phyloP scores from a whole-genome alignment of 2,888 invertebrate species.

The Seira sanloemensis region DNA sequence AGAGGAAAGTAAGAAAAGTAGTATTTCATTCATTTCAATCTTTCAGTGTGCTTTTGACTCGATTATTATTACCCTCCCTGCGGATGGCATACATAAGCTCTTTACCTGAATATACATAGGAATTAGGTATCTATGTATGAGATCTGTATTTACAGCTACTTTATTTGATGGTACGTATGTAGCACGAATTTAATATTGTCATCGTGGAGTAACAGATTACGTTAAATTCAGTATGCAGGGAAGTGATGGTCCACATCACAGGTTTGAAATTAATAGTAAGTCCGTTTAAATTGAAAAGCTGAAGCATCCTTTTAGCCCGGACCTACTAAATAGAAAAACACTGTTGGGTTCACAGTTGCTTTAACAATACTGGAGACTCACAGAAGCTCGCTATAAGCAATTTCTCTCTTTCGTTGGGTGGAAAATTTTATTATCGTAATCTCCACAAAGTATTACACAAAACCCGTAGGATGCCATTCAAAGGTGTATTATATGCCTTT shows the following conservation, averaged over 20 bases:
- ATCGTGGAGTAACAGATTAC: slow-evolving; percentile 7
- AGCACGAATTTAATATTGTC: slow-evolving; percentile 9
- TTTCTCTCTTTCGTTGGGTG: background rate
- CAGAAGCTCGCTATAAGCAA: too few relatives aligned
- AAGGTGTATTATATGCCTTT: background rate
- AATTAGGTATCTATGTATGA: background rate
- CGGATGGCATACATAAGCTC: background rate
- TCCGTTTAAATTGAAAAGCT: too few relatives aligned
- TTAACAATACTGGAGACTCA: too few relatives aligned
- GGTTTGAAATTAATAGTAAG: background rate
- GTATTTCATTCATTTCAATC: background rate
- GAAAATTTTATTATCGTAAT: background rate
- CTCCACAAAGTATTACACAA: background rate
- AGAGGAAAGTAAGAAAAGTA: background rate
- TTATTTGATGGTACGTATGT: background rate
- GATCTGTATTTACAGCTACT: background rate
- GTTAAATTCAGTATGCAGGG: background rate
- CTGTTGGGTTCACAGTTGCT: too few relatives aligned
- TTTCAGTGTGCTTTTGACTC: slow-evolving; percentile 1
- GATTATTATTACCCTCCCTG: slow-evolving; percentile 13
- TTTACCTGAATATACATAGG: too few relatives aligned
- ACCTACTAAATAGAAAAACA: too few relatives aligned
- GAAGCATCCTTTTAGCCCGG: background rate
- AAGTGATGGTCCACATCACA: background rate
- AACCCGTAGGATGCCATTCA: background rate